Conservation (phyloP, 2,113 vertebrate species). For the Tenebrosternarchus preto region DNA sequence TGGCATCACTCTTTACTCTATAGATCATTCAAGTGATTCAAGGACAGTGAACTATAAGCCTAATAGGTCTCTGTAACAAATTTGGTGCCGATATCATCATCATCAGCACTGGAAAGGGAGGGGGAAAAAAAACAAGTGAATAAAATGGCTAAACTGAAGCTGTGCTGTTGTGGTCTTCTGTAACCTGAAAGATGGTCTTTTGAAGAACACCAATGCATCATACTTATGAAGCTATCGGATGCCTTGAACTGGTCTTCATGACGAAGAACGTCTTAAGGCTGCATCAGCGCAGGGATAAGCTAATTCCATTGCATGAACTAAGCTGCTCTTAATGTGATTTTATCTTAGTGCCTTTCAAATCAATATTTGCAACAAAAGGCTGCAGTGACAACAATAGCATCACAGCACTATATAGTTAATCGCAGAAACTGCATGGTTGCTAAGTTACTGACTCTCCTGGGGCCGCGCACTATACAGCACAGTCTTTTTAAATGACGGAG, state of each 20-base stretch:
- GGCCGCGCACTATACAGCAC: slow-evolving; percentile 84
- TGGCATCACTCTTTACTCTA: slow-evolving; percentile 14
- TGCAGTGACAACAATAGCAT: slow-evolving; percentile 83
- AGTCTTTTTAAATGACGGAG: slow-evolving; percentile 98
- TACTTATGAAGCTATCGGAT: neutral
- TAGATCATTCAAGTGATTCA: slow-evolving; percentile 23
- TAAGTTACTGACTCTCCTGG: slow-evolving; percentile 85
- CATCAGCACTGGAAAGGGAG: slow-evolving; percentile 6
- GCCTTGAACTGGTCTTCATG: neutral
- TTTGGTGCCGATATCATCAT: slow-evolving; percentile 1
- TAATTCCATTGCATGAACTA: slow-evolving; percentile 70
- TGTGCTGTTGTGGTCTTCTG: neutral
- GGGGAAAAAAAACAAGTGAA: slow-evolving; percentile 1
- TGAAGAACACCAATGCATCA: slow-evolving; percentile 5
- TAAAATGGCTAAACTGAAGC: slow-evolving; percentile 31
- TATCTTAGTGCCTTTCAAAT: slow-evolving; percentile 80
- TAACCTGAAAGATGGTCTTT: neutral
- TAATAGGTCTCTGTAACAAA: slow-evolving; percentile 11
- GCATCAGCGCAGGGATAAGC: neutral
- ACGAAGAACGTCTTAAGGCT: slow-evolving; percentile 3
- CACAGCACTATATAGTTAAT: slow-evolving; percentile 90
- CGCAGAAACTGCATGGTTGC: slow-evolving; percentile 87
- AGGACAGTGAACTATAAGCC: slow-evolving; percentile 19
- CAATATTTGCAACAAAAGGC: slow-evolving; percentile 86
- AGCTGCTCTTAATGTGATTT: slow-evolving; percentile 87